Evolutionary conservation across 2,888 invertebrate genomes (phyloP).

Genomic region (Dasysyrphus tricinctus): DNA sequence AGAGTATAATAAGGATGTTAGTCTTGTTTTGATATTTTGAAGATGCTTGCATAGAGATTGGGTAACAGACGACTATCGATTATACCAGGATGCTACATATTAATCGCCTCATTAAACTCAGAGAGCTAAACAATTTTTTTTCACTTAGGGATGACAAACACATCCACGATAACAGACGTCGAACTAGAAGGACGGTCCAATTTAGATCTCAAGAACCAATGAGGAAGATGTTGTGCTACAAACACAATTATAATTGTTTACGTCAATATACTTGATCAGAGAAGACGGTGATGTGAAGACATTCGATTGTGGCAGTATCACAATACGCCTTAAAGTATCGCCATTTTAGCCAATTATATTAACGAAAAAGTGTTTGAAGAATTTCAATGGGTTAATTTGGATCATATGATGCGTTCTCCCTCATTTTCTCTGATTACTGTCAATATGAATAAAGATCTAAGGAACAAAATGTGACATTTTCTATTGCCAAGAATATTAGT

Average conservation of each 20-base stretch:
- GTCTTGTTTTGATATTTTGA: slow-evolving; percentile 44
- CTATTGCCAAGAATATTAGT: no score
- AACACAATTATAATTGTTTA: slow-evolving; percentile 36
- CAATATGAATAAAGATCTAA: no score
- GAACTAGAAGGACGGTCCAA: neutral
- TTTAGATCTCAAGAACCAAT: slow-evolving; percentile 17
- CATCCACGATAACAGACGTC: slow-evolving; percentile 14
- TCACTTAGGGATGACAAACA: slow-evolving; percentile 34
- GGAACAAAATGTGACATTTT: no score
- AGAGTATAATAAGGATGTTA: slow-evolving; percentile 38
- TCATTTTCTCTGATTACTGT: no score
- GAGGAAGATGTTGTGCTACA: slow-evolving; percentile 34
- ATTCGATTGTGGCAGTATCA: slow-evolving; percentile 12
- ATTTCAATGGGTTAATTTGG: no score
- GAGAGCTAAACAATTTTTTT: slow-evolving; percentile 17
- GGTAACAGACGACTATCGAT: slow-evolving; percentile 13
- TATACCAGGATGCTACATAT: slow-evolving; percentile 50
- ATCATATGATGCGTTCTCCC: no score
- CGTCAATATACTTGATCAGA: slow-evolving; percentile 6
- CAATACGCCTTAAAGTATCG: neutral
- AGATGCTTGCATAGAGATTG: slow-evolving; percentile 32
- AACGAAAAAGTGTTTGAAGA: no score
- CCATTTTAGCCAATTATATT: no score
- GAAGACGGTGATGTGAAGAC: neutral
- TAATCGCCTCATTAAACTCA: slow-evolving; percentile 68